phyloP scores from a whole-genome alignment of 2,888 invertebrate genomes.

The Thymelicus lineola region DNA sequence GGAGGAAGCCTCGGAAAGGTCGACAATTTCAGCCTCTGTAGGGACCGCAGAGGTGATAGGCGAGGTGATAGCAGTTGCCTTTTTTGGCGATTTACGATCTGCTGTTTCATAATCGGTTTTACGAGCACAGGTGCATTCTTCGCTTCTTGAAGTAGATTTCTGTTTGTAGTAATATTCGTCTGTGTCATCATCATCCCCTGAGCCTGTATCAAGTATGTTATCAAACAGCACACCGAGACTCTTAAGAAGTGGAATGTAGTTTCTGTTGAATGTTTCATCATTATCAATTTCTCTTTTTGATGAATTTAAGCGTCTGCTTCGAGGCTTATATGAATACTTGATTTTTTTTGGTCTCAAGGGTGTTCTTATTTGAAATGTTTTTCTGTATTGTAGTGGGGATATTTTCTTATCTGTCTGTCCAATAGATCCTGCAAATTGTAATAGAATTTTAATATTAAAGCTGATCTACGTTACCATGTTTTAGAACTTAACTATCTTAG shows the following conservation, averaged over 20 bases:
- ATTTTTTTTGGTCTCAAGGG: conserved; percentile 66
- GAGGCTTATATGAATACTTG: conserved; percentile 54
- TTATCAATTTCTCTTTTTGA: conserved; percentile 62
- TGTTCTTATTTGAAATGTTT: conserved; percentile 62
- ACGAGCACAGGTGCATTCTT: conserved; percentile 26
- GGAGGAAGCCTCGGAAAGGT: conserved; percentile 64
- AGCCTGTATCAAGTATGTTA: conserved; percentile 66
- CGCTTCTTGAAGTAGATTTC: conserved; percentile 31
- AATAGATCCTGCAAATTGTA: conserved; percentile 49
- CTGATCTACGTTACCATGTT: too few relatives aligned
- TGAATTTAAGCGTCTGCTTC: conserved; percentile 57
- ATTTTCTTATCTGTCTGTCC: conserved; percentile 47
- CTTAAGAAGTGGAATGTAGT: conserved; percentile 73
- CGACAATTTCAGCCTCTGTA: conserved; percentile 53
- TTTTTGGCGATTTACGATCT: conserved; percentile 59
- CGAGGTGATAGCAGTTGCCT: conserved; percentile 71
- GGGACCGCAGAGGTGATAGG: conserved; percentile 60
- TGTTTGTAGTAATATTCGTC: conserved; percentile 41
- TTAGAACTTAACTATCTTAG: too few relatives aligned
- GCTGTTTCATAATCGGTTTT: conserved; percentile 40
- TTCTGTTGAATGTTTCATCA: conserved; percentile 63
- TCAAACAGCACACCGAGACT: conserved; percentile 74
- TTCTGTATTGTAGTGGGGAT: conserved; percentile 62
- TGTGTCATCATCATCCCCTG: conserved; percentile 54
- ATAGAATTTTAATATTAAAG: neutral